phyloP scores from a whole-genome alignment of 2,113 vertebrate species.

The Epinephelus cyanopodus region DNA sequence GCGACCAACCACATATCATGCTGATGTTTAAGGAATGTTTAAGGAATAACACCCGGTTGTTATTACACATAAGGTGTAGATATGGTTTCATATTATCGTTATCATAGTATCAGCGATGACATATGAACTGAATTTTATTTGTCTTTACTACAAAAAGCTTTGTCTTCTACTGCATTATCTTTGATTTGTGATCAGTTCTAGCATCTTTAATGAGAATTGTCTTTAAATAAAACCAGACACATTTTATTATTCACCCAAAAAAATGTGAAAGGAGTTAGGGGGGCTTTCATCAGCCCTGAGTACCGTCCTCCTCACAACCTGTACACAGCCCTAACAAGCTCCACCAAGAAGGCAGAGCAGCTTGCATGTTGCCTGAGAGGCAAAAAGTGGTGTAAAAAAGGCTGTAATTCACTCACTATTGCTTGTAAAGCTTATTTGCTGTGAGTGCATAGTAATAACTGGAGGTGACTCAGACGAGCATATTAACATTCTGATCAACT shows the following conservation, averaged over 20 bases:
- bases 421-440: not conserved
- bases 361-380: not conserved
- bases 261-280: not conserved
- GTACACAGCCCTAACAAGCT: not conserved
- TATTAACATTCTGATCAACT: not conserved
- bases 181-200: too few relatives aligned
- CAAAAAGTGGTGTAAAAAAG: not conserved
- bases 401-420: not conserved
- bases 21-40: too few relatives aligned
- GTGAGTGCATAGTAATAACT: not conserved
- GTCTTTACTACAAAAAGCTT: not conserved
- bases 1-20: too few relatives aligned
- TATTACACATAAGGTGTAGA: not conserved
- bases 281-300: not conserved
- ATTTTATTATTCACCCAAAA: not conserved
- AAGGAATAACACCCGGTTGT: too few relatives aligned
- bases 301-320: not conserved
- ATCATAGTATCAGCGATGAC: not conserved
- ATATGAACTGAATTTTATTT: not conserved
- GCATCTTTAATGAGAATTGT: not conserved
- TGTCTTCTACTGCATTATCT: not conserved
- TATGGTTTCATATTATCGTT: not conserved
- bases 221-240: not conserved
- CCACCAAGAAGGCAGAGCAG: not conserved
- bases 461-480: not conserved